phyloP scores from a whole-genome alignment of 1,140 invertebrate species.

The Tetramorium simillimum region DNA sequence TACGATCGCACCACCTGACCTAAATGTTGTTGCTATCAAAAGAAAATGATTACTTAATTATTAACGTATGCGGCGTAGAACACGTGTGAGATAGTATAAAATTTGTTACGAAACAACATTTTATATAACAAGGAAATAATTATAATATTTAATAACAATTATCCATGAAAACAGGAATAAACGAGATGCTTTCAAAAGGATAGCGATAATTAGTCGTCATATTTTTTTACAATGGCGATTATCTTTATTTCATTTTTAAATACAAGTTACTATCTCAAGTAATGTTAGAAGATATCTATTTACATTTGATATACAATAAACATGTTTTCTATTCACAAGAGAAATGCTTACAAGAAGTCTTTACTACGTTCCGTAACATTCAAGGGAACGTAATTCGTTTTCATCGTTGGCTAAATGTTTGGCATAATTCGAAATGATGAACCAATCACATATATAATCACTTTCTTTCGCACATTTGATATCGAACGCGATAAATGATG shows the following conservation, averaged over 20 bases:
- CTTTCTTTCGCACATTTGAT: background rate
- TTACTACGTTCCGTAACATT: background rate
- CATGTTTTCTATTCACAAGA: constrained; percentile 53
- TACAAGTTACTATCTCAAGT: constrained; percentile 52
- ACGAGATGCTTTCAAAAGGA: background rate
- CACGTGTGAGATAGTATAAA: background rate
- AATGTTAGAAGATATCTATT: constrained; percentile 57
- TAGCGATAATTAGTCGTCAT: background rate
- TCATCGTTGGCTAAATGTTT: constrained; percentile 34
- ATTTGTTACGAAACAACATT: background rate
- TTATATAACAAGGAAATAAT: background rate
- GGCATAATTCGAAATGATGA: constrained; percentile 10
- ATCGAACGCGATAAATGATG: constrained; percentile 27
- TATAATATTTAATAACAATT: background rate
- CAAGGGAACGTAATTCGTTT: background rate
- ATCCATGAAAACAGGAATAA: background rate
- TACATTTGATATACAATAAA: constrained; percentile 55
- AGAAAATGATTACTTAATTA: constrained; percentile 28
- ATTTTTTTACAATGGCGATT: constrained; percentile 46
- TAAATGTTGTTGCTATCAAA: constrained; percentile 71
- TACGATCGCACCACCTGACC: constrained; percentile 77
- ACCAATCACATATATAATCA: background rate
- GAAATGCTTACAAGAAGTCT: constrained; percentile 50
- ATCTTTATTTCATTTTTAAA: constrained; percentile 59
- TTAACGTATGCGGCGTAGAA: background rate